These are phyloP conservation scores for Prunella himalayana DNA, from an alignment of 2,113 vertebrate species.

Conservation along the genomic window DNA sequence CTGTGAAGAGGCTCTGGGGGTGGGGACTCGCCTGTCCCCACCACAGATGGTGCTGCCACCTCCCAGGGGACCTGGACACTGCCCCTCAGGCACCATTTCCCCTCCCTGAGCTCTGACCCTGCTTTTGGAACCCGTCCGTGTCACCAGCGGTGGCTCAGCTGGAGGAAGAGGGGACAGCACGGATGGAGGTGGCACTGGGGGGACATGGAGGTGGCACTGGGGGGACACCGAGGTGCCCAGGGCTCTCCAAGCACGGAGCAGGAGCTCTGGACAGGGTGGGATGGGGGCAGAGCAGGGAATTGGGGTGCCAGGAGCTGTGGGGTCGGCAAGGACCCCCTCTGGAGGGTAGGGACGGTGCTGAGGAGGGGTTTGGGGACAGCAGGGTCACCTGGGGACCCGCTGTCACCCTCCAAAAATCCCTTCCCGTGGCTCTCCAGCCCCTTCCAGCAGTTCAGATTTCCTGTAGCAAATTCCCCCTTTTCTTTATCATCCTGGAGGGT, in stretches of 20 bases:
- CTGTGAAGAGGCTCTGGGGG: not conserved
- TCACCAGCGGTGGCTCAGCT: not conserved
- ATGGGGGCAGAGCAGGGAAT: not conserved
- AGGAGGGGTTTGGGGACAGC: not conserved
- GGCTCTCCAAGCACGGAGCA: not conserved
- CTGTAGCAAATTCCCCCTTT: not conserved
- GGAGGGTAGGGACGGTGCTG: not conserved
- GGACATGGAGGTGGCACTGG: not conserved
- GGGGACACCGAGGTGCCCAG: not conserved
- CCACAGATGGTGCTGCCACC: not conserved
- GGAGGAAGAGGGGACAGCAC: not conserved
- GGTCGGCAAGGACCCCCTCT: not conserved
- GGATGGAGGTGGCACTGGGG: not conserved
- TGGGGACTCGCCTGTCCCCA: not conserved
- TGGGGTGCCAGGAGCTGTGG: not conserved
- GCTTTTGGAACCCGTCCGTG: not conserved
- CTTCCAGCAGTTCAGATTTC: not conserved
- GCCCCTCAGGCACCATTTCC: not conserved
- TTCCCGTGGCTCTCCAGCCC: not conserved
- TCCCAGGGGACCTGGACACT: not conserved
- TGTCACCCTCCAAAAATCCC: not conserved
- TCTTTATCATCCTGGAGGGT: not conserved
- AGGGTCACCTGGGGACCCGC: not conserved
- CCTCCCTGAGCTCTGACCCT: not conserved
- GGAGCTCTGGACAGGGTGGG: conserved; percentile 32